Evolutionary conservation across 2,888 invertebrate genomes (phyloP).

Genomic region (Pheosia gnoma): DNA sequence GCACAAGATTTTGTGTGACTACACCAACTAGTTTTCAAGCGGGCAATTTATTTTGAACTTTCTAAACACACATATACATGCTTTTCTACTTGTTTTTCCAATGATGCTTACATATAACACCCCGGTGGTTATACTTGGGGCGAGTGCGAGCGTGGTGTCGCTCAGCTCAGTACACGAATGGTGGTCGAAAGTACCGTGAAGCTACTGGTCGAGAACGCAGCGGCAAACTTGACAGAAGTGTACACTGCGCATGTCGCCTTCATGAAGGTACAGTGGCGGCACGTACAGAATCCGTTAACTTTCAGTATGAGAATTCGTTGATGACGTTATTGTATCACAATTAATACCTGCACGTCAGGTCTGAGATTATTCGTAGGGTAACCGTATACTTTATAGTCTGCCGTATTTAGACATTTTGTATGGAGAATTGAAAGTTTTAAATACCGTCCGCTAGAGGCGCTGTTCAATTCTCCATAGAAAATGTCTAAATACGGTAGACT

Average conservation of each 20-base stretch:
- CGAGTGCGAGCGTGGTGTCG: slow-evolving; percentile 53
- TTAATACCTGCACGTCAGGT: background rate
- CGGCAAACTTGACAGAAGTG: slow-evolving; percentile 25
- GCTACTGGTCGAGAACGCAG: too few species aligned
- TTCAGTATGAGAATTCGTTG: slow-evolving; percentile 17
- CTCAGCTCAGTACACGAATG: slow-evolving; percentile 51
- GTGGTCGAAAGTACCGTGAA: slow-evolving; percentile 46
- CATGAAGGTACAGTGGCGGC: slow-evolving; percentile 33
- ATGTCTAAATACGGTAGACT: too few species aligned
- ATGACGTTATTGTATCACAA: background rate
- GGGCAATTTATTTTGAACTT: slow-evolving; percentile 48
- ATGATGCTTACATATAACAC: slow-evolving; percentile 79
- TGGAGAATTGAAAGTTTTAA: too few species aligned
- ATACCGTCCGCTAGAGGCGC: too few species aligned
- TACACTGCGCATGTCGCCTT: slow-evolving; percentile 50
- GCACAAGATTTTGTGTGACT: slow-evolving; percentile 43
- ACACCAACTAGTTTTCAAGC: slow-evolving; percentile 64
- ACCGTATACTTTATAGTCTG: too few species aligned
- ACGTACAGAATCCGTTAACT: slow-evolving; percentile 34
- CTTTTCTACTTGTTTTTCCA: slow-evolving; percentile 59
- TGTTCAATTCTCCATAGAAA: too few species aligned
- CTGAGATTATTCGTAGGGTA: too few species aligned
- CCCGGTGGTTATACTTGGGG: slow-evolving; percentile 58
- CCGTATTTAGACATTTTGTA: too few species aligned
- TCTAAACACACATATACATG: slow-evolving; percentile 78